A percentile compares a stretch with the other conserved stretches of the same genome.
These are phyloP conservation scores for Rhipidura dahli DNA, from an alignment of 2,113 vertebrate species.

Conservation along the genomic window DNA sequence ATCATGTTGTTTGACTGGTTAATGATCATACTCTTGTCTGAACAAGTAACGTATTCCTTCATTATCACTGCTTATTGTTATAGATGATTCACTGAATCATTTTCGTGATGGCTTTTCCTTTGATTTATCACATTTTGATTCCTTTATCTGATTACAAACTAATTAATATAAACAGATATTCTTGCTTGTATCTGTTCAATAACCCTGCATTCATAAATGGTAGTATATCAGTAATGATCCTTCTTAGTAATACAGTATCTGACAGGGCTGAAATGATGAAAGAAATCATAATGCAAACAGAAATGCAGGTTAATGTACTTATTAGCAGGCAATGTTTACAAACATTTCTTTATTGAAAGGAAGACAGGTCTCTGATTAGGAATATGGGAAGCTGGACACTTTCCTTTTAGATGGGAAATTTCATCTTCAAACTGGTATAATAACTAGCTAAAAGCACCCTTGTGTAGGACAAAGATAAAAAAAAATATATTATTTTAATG, in stretches of 20 bases:
- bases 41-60: not conserved
- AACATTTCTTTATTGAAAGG: not conserved
- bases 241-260: not conserved
- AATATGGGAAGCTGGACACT: not conserved
- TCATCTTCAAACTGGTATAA: not conserved
- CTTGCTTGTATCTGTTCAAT: not conserved
- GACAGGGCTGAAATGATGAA: not conserved
- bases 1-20: not conserved
- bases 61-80: not conserved
- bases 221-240: not conserved
- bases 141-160: not conserved
- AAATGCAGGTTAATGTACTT: not conserved
- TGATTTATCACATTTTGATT: not conserved
- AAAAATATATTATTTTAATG: not conserved
- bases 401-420: not conserved
- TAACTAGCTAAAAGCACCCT: not conserved
- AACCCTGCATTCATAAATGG: constrained; percentile 11
- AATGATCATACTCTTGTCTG: not conserved
- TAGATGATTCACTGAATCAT: not conserved
- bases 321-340: not conserved
- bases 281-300: not conserved
- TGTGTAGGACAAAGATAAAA: not conserved
- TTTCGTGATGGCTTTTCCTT: not conserved
- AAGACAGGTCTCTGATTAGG: not conserved
- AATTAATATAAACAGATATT: constrained; percentile 9